phyloP scores from a whole-genome alignment of 2,113 vertebrate genomes.

The Anthoscopus minutus region DNA sequence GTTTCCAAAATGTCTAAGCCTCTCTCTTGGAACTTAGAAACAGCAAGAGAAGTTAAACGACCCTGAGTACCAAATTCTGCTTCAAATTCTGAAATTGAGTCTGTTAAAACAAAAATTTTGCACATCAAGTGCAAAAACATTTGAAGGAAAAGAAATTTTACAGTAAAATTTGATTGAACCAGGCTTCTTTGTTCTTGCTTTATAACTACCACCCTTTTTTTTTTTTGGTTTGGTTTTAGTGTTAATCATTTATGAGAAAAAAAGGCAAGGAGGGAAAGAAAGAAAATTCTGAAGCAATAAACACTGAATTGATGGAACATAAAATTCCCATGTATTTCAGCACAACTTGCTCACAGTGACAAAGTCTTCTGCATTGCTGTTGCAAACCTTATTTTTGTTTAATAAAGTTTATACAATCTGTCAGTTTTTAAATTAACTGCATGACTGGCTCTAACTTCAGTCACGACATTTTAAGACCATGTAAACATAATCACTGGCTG shows the following conservation, averaged over 20 bases:
- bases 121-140: not conserved
- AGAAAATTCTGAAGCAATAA: not conserved
- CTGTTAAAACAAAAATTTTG: not conserved
- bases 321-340: not conserved
- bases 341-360: not conserved
- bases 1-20: not conserved
- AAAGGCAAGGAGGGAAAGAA: not conserved
- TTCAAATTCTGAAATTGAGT: not conserved
- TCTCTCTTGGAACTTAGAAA: not conserved
- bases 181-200: not conserved
- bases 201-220: not conserved
- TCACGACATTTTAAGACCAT: conserved; percentile 26
- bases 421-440: conserved; percentile 55
- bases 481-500: conserved; percentile 19
- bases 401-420: conserved; percentile 41
- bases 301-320: not conserved
- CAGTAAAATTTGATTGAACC: not conserved
- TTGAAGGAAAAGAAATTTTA: not conserved
- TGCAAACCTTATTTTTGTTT: conserved; percentile 47
- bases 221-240: not conserved
- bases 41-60: not conserved
- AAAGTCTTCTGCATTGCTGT: not conserved
- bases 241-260: not conserved
- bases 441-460: conserved; percentile 37
- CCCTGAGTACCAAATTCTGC: not conserved